A percentile compares a stretch with the other conserved stretches of the same genome.
Evolutionary conservation across 1,140 invertebrate species (phyloP).

Genomic region (Ptiloglossa arizonensis): DNA sequence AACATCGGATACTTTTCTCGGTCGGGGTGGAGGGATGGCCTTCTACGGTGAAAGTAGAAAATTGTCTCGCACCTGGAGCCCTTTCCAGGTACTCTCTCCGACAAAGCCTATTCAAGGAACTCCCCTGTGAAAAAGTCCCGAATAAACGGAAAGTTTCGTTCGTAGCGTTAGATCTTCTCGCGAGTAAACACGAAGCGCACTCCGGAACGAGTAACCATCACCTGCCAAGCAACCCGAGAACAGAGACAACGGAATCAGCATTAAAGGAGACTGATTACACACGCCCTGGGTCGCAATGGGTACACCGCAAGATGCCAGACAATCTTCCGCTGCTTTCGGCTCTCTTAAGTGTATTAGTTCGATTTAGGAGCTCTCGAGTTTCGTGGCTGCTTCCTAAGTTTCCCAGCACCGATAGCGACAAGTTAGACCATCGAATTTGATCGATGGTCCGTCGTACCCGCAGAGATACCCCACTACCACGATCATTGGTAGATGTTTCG

Average conservation of each 20-base stretch:
- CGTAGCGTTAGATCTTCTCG: no score
- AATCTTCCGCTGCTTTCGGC: neutral
- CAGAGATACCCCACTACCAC: neutral
- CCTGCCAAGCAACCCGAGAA: neutral
- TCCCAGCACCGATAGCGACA: neutral
- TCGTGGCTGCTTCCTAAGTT: constrained; percentile 8
- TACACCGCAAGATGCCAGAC: neutral
- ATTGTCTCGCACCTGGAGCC: no score
- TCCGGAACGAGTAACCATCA: no score
- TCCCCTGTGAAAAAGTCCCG: no score
- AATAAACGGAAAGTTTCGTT: no score
- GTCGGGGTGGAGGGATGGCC: no score
- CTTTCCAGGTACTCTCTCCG: no score
- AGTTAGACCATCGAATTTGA: constrained; percentile 39
- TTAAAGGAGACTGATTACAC: constrained; percentile 18
- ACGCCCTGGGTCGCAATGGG: neutral
- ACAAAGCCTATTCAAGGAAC: no score
- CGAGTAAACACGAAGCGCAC: no score
- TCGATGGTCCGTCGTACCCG: constrained; percentile 4
- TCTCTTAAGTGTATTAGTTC: constrained; percentile 26
- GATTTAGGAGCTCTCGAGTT: constrained; percentile 11
- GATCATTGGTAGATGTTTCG: constrained; percentile 16
- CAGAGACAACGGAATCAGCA: neutral
- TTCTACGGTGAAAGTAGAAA: no score
- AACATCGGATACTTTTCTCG: no score